phyloP scores from a whole-genome alignment of 2,797 vertebrate genomes.

The Eulemur mongoz region DNA sequence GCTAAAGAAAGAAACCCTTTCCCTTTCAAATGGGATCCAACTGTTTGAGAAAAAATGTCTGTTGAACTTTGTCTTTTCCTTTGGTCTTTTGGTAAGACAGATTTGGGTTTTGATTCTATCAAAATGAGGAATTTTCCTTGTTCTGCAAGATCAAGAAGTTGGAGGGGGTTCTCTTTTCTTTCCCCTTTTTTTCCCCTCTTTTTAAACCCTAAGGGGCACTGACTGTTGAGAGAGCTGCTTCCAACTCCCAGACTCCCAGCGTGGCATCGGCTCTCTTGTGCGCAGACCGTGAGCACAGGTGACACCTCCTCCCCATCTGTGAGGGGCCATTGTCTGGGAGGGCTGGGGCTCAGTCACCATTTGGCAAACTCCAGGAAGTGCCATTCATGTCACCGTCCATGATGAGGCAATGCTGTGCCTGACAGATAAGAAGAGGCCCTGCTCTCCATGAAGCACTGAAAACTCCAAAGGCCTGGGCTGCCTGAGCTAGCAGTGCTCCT shows the following conservation, averaged over 20 bases:
- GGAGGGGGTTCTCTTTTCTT: not conserved
- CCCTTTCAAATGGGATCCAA: conserved; percentile 32
- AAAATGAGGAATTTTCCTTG: conserved; percentile 8
- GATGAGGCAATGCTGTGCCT: not conserved
- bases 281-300: too few species aligned
- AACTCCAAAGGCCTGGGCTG: not conserved
- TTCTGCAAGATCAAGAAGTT: conserved; percentile 38
- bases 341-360: not conserved
- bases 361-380: not conserved
- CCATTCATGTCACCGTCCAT: not conserved
- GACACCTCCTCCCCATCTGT: fast-evolving
- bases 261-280: fast-evolving
- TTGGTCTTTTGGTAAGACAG: conserved; percentile 35
- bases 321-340: not conserved
- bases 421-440: not conserved
- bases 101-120: conserved; percentile 52
- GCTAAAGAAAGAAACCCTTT: not conserved
- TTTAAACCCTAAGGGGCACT: not conserved
- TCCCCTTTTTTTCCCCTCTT: not conserved
- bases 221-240: not conserved
- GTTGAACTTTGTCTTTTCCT: not conserved
- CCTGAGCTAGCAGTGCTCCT: not conserved
- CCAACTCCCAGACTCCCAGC: not conserved
- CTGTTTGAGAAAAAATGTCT: not conserved
- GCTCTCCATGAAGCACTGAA: not conserved